A percentile compares a stretch with the other conserved stretches of the same genome.
Conservation (phyloP, 1,140 invertebrate species). For the Brachionus calyciflorus region DNA sequence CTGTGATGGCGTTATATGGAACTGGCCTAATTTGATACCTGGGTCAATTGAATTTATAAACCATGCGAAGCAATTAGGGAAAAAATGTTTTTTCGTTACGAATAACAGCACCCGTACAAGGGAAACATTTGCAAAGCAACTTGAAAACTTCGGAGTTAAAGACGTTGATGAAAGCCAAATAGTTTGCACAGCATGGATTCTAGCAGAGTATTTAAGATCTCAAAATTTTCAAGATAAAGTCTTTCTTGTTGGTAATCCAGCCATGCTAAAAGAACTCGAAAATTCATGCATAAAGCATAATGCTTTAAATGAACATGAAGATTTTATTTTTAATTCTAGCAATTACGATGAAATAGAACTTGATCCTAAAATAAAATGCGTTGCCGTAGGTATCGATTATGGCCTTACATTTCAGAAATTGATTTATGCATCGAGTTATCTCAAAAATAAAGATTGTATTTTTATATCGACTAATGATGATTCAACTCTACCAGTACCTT, state of each 20-base stretch:
- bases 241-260: conserved; percentile 77
- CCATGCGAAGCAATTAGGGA: conserved; percentile 66
- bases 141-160: conserved; percentile 70
- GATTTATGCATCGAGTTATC: conserved; percentile 80
- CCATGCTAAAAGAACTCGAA: conserved; percentile 76
- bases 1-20: conserved; percentile 74
- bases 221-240: conserved; percentile 74
- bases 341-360: conserved; percentile 8
- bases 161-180: conserved; percentile 68
- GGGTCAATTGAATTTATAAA: conserved; percentile 72
- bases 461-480: conserved; percentile 93
- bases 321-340: neutral
- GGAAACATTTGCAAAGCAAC: conserved; percentile 74
- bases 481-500: conserved; percentile 66
- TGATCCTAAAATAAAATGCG: conserved; percentile 60
- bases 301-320: conserved; percentile 70
- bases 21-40: conserved; percentile 68
- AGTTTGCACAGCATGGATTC: conserved; percentile 76
- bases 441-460: conserved; percentile 68
- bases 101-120: conserved; percentile 88
- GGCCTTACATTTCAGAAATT: conserved; percentile 87
- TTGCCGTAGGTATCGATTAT: conserved; percentile 86
- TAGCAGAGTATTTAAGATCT: conserved; percentile 74
- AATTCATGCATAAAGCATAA: conserved; percentile 70
- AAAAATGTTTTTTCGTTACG: conserved; percentile 83